Evolutionary conservation across 1,140 invertebrate genomes (phyloP), one percentile per base, ranked within the genome.

Genomic region (Drosophila kurseongensis): DNA sequence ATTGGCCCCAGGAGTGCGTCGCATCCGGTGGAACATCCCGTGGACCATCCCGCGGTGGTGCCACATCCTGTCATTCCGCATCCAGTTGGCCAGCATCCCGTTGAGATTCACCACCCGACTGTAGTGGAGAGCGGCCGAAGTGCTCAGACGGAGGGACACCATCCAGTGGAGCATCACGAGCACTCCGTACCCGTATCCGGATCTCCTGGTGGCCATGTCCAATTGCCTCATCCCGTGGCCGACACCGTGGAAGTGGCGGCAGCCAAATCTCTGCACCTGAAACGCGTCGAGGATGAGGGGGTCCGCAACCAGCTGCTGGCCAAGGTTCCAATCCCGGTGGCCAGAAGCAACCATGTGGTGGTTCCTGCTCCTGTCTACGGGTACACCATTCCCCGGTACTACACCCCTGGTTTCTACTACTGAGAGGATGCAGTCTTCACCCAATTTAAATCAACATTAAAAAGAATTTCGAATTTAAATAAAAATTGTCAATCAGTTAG

Each of bases 241-340:
- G 91, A 93, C 35, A 89, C 92, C 9, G 83, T 89, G 10, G 92
- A 93, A 71, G 91, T 93, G 12, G 78, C 86, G 0, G 91, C 89
- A 0, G 92, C 89, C 68, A 89, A 89, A 10, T 76, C 78, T 7
- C 41, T 67, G 36, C 86, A 90, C 40, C 62, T 90, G 48, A 78
- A 89, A 29, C 80, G 72, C 7, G 77, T 84, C 27, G 75, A 83
- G 32, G 74, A 84, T 29, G 89, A 90, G 8, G 57, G 73, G 8
- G 57, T 76, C 23, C 80, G 86, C 56, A 76, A 91, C 32, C 68
- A 89, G 14, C 18, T 75, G 5, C 45, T 79, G 18, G 45, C n/a
- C 8, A 75, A 57, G 27, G 62, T 68, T 4, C 85, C 83, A 6
- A 90, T 82, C 2, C 82, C 83, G 5, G 69, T 57, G 36, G 80